phyloP scores from a whole-genome alignment of 2,113 vertebrate species.

The Sinosuthora webbiana region DNA sequence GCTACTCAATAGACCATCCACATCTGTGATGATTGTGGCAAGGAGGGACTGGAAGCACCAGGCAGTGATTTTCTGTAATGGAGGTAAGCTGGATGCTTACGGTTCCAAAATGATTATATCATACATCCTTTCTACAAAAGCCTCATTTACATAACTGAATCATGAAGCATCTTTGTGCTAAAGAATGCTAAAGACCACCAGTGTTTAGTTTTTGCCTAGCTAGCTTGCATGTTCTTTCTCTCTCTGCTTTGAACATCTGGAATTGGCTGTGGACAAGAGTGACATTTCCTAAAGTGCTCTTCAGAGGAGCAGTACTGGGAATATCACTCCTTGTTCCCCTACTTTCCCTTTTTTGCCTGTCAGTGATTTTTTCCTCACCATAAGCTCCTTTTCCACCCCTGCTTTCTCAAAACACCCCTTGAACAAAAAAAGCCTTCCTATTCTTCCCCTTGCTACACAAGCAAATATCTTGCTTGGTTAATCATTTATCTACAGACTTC shows the following conservation, averaged over 20 bases:
- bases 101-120: slow-evolving; percentile 42
- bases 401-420: background rate
- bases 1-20: background rate
- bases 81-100: slow-evolving; percentile 18
- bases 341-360: background rate
- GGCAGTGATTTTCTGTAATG: slow-evolving; percentile 53
- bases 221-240: background rate
- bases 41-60: slow-evolving; percentile 13
- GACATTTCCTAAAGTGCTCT: background rate
- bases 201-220: background rate
- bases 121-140: background rate
- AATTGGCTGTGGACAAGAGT: background rate
- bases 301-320: background rate
- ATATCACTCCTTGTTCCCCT: background rate
- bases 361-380: background rate
- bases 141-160: slow-evolving; percentile 22
- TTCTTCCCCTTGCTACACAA: background rate
- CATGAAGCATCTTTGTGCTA: slow-evolving; percentile 21
- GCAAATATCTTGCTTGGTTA: slow-evolving; percentile 59
- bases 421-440: background rate
- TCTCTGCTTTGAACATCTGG: background rate
- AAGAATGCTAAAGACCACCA: slow-evolving; percentile 46
- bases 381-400: background rate
- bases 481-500: slow-evolving; percentile 47
- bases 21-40: background rate